These are phyloP conservation scores for Onychostoma macrolepis DNA, from an alignment of 2,113 vertebrate species.

Conservation along the genomic window DNA sequence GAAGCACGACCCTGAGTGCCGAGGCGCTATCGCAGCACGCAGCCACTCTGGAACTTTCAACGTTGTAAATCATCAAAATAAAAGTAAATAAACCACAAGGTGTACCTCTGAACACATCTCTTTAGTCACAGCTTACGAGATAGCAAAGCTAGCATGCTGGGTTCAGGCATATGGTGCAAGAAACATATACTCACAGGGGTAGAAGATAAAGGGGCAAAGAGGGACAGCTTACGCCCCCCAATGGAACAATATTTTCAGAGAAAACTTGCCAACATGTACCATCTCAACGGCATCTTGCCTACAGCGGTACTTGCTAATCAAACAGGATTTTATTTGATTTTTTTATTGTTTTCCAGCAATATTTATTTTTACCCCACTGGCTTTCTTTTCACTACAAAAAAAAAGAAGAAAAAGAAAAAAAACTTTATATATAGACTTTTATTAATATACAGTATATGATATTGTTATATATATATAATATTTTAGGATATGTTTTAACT, in stretches of 20 bases:
- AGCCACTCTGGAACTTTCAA: constrained; percentile 56
- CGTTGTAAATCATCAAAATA: constrained; percentile 54
- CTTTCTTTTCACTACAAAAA: background rate
- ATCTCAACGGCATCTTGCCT: background rate
- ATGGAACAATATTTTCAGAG: background rate
- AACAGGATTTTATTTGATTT: constrained; percentile 11
- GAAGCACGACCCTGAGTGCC: constrained; percentile 16
- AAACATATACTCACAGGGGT: constrained; percentile 31
- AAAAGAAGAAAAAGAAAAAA: too few species aligned
- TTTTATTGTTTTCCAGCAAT: background rate
- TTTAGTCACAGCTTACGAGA: constrained; percentile 38
- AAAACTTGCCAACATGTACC: background rate
- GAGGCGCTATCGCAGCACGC: constrained; percentile 61
- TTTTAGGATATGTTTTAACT: too few species aligned
- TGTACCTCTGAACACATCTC: constrained; percentile 43
- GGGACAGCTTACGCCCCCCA: background rate
- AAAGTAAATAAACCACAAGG: constrained; percentile 52
- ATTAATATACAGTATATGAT: too few species aligned
- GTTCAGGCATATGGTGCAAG: constrained; percentile 26
- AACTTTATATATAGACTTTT: too few species aligned
- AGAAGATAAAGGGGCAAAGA: background rate
- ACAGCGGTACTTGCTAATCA: background rate
- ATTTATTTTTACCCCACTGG: background rate
- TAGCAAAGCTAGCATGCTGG: constrained; percentile 31
- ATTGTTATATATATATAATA: too few species aligned